Base-by-base conservation (phyloP, 2,888 invertebrate species). In the Epirrhoe alternata region DNA sequence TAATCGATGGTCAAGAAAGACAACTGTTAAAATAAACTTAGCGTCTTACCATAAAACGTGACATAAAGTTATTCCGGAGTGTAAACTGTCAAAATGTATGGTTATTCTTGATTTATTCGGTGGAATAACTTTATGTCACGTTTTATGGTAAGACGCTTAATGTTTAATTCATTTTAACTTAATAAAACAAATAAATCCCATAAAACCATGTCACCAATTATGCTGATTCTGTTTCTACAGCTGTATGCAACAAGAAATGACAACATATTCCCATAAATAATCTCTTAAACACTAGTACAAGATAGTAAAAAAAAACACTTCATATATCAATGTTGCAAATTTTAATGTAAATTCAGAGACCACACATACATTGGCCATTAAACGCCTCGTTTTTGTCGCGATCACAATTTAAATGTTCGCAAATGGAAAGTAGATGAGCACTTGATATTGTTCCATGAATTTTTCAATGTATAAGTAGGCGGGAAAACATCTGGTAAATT, bases 301-400 rank as follows among this genome's bases (percentile, higher is more conserved):
- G 17, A 12, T 56, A 49, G 38, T 30, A 53, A 57, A 52, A 45
- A 47, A 45, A 47, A 16, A 52, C 16, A 45, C 51, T 45, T 45
- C 31, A 45, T 17, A 17, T 38, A 55, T 60, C 14, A 49, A 12
- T 49, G 52, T 53, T 57, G 57, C 31, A 53, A 61, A 53, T 38
- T 52, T 57, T 38, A 57, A 61, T 66, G 62, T 66, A 30, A 66
- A 66, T 61, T 33, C n/a, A 45, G 38, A 38, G 64, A 62, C 61
- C 66, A 66, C 66, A 66, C 50, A 51, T n/a, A n/a, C 6, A 5
- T 6, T 2, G 12, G n/a, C n/a, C 35, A 58, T 57, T 66, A 53
- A 56, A 31, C 31, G 47, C 31, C 35, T 6, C 53, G 24, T 66
- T 62, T 66, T 66, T 59, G 58, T 30, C 24, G 59, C 54, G 24